Percentiles rank a stretch among this genome's conserved stretches.
These are phyloP conservation scores for Triplophysa tibetana DNA, from an alignment of 2,113 vertebrate genomes.

Conservation along the genomic window DNA sequence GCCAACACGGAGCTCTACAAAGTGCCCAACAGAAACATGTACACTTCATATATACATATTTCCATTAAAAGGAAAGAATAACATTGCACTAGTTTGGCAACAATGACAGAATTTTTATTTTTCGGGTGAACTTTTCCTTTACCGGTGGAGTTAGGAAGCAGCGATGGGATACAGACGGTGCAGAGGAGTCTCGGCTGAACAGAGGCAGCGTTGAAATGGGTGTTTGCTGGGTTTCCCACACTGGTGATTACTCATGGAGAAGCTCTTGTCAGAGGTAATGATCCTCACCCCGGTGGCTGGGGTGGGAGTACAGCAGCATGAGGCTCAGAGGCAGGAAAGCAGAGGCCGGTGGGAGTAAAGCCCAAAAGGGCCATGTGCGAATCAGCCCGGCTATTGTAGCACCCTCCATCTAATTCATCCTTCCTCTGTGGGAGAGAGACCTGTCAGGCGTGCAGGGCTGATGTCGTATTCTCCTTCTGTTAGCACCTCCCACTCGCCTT, in stretches of 20 bases:
- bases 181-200: slow-evolving; percentile 32
- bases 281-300: slow-evolving; percentile 55
- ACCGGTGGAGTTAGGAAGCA: slow-evolving; percentile 8
- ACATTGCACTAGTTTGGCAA: too few relatives aligned
- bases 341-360: slow-evolving; percentile 50
- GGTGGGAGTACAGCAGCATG: slow-evolving; percentile 53
- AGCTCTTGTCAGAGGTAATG: slow-evolving; percentile 64
- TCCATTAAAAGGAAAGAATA: too few relatives aligned
- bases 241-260: slow-evolving; percentile 62
- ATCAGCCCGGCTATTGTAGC: slow-evolving; percentile 20
- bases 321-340: slow-evolving; percentile 48
- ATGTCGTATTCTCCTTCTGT: slow-evolving; percentile 23
- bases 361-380: slow-evolving; percentile 34
- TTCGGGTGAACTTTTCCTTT: background rate
- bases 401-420: slow-evolving; percentile 32
- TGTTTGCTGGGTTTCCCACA: slow-evolving; percentile 59
- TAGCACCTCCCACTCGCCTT: slow-evolving; percentile 18
- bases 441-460: slow-evolving; percentile 29
- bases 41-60: too few relatives aligned
- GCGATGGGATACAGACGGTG: background rate
- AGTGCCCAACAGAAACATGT: too few relatives aligned
- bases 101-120: background rate
- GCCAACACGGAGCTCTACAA: too few relatives aligned
- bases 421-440: slow-evolving; percentile 34
- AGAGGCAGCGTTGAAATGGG: slow-evolving; percentile 41